Evolutionary conservation across 2,888 invertebrate genomes (phyloP).

Genomic region (Hirtodrosophila alboralis): DNA sequence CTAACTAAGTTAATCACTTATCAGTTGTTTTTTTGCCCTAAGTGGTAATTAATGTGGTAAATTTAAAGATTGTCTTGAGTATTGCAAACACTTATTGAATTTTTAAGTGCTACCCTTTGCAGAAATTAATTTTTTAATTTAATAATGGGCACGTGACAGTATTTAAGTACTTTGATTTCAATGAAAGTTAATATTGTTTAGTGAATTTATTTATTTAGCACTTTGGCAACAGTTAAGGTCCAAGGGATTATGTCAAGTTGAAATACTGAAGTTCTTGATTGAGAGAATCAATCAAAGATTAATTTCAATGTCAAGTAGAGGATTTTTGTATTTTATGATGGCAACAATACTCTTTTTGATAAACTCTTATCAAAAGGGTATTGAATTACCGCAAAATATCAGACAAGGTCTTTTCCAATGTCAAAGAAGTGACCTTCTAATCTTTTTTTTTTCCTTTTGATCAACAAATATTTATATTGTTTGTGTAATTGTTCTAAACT

Average conservation of each 20-base stretch:
- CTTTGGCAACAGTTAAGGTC: background rate
- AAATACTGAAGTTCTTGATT: constrained; percentile 2
- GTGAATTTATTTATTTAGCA: background rate
- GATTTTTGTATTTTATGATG: background rate
- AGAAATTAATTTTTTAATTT: background rate
- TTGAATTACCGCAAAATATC: background rate
- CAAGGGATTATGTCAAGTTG: constrained; percentile 26
- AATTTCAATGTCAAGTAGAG: constrained; percentile 11
- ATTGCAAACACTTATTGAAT: no score
- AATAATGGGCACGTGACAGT: background rate
- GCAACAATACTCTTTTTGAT: background rate
- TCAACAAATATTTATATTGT: no score
- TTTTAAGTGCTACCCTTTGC: background rate
- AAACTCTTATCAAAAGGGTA: constrained; percentile 15
- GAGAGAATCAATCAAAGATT: constrained; percentile 6
- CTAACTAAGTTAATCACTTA: constrained; percentile 29
- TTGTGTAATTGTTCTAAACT: no score
- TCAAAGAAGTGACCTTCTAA: background rate
- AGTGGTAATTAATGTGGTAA: background rate
- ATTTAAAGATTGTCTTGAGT: no score
- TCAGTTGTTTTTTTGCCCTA: constrained; percentile 19
- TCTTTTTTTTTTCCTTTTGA: no score
- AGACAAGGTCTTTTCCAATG: background rate
- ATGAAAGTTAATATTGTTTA: constrained; percentile 2
- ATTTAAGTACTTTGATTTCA: background rate